phyloP scores from a whole-genome alignment of 2,797 vertebrate species.

The Peromyscus attwateri region DNA sequence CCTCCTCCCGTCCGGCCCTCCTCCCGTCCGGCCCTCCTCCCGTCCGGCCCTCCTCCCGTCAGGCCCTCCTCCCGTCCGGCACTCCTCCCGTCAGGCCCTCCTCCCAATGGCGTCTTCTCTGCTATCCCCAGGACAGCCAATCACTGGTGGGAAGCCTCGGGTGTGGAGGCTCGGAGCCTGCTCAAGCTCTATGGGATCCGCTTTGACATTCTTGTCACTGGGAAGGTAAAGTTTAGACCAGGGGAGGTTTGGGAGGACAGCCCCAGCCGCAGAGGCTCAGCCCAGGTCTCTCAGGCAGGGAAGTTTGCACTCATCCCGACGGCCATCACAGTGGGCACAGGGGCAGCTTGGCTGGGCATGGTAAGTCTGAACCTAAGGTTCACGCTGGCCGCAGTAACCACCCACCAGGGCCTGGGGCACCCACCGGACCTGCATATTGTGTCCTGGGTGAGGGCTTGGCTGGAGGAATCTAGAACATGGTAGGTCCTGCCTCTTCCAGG shows the following conservation, averaged over 20 bases:
- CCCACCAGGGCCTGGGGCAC: too few species aligned
- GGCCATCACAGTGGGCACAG: constrained; percentile 83
- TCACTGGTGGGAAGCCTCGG: constrained; percentile 91
- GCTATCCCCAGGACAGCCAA: constrained; percentile 90
- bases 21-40: neutral
- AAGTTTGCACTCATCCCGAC: constrained; percentile 87
- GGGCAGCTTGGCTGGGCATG: constrained; percentile 85
- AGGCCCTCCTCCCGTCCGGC: too few species aligned
- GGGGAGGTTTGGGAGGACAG: neutral
- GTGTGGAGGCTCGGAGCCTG: constrained; percentile 90
- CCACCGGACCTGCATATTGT: neutral
- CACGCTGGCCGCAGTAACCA: fast-evolving
- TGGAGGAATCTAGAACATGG: neutral
- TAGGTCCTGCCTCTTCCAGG: constrained; percentile 43
- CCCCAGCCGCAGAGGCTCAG: neutral
- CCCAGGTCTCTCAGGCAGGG: constrained; percentile 84
- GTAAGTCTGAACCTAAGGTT: constrained; percentile 82
- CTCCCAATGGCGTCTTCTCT: neutral
- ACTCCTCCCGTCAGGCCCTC: neutral
- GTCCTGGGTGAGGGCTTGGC: neutral
- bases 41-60: too few species aligned
- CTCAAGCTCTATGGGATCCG: constrained; percentile 96
- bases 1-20: neutral
- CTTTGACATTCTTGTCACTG: constrained; percentile 94
- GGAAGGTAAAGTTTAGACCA: constrained; percentile 93